phyloP scores from a whole-genome alignment of 2,113 vertebrate genomes.

The Sminthopsis crassicaudata region DNA sequence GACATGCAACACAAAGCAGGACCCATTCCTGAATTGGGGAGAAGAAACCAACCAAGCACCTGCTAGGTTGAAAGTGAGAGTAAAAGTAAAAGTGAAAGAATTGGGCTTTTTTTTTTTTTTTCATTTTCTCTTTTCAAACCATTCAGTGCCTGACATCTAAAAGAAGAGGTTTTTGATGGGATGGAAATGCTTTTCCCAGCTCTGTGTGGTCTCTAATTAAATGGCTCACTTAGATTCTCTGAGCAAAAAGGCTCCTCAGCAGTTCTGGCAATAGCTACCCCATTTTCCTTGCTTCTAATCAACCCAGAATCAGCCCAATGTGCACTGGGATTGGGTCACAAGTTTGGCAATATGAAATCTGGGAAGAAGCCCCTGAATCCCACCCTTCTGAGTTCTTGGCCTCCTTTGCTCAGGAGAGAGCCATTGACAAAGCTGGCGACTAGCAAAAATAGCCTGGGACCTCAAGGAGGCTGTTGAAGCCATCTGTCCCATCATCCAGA shows the following conservation, averaged over 20 bases:
- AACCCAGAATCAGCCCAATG: conserved; percentile 14
- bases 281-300: conserved; percentile 1
- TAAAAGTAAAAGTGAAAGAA: background rate
- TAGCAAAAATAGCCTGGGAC: background rate
- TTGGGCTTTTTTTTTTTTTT: background rate
- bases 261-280: conserved; percentile 30
- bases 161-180: conserved; percentile 57
- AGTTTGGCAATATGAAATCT: background rate
- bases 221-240: conserved; percentile 43
- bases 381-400: background rate
- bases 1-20: background rate
- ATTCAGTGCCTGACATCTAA: conserved; percentile 32
- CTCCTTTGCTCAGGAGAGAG: background rate
- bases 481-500: conserved; percentile 25
- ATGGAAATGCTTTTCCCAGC: conserved; percentile 41
- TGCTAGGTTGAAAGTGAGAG: background rate
- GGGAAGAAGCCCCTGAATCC: background rate
- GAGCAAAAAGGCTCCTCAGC: conserved; percentile 9
- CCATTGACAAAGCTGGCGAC: background rate
- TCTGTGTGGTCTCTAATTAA: conserved; percentile 59
- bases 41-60: background rate
- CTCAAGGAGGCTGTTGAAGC: background rate
- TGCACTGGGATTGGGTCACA: conserved; percentile 39
- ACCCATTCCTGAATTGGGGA: background rate
- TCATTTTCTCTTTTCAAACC: conserved; percentile 1